Base-by-base conservation (phyloP, 2,888 invertebrate genomes). In the Lysandra coridon region DNA sequence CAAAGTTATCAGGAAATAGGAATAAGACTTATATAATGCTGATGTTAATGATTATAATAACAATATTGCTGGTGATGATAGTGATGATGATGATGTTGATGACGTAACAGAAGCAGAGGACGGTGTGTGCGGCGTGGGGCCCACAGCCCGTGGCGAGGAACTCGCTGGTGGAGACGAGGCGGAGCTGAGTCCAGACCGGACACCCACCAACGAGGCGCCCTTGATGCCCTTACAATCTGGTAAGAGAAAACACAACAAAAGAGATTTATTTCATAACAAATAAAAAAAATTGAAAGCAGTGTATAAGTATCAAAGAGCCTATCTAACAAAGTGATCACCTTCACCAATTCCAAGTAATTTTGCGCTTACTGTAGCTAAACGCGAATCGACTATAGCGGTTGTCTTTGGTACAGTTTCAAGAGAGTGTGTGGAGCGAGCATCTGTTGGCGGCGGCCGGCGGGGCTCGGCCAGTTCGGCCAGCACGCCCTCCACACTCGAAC, bases 401-500 rank as follows among this genome's bases (percentile, higher is more conserved):
- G 4, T 17, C 0, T 73, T 57, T 57, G 37, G n/a, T 82, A 40
- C 86, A 93, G 93, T 89, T 91, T 94, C 90, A 94, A 93, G 84
- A 93, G 93, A 93, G 88, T 91, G 83, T 93, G 91, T 84, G 92
- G 93, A 93, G 86, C 92, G 92, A 89, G 92, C 85, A 87, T 92
- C 84, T 89, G 90, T 84, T 87, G 91, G 85, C 87, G 91, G 84
- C 86, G 90, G 86, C 86, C 94, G 94, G 86, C 93, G 90, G 93
- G 94, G 90, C 92, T 95, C 92, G 89, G 95, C 90, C 93, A 95
- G 91, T 87, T 95, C 95, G 92, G 95, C 90, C 94, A 95, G 95
- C 95, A 95, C 95, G 92, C 95, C 94, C 92, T 92, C 95, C 93
- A 92, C 95, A 95, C 92, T 95, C 92, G 88, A 95, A 90, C 94